These are phyloP conservation scores for Hirtodrosophila alboralis DNA, from an alignment of 2,888 invertebrate species.

Conservation along the genomic window DNA sequence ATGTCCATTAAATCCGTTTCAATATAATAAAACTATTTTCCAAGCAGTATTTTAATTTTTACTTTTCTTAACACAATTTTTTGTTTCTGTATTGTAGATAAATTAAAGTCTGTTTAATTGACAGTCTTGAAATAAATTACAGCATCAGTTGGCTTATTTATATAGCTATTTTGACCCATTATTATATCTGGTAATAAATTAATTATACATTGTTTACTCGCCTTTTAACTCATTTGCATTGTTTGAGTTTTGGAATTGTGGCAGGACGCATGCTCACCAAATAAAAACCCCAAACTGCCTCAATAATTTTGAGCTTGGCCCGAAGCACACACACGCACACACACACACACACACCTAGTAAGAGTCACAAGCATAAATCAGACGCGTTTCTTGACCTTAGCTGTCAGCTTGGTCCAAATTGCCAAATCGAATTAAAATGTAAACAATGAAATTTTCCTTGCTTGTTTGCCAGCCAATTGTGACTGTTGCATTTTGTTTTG, in stretches of 20 bases:
- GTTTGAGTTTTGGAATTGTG: conserved; percentile 1
- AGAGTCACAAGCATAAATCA: conserved; percentile 14
- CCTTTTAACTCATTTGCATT: conserved; percentile 10
- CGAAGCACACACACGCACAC: conserved; percentile 7
- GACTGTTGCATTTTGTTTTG: too few relatives aligned
- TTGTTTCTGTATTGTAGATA: too few relatives aligned
- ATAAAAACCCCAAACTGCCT: conserved; percentile 56
- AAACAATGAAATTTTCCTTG: conserved; percentile 2
- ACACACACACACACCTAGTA: neutral
- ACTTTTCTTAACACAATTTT: neutral
- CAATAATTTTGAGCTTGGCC: conserved; percentile 63
- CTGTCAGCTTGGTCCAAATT: conserved; percentile 18
- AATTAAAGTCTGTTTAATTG: too few relatives aligned
- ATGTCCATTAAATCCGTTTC: too few relatives aligned
- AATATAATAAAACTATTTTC: too few relatives aligned
- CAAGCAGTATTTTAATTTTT: too few relatives aligned
- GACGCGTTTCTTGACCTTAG: conserved; percentile 68
- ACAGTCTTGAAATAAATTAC: neutral
- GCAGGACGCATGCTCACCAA: conserved; percentile 52
- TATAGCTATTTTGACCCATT: conserved; percentile 26
- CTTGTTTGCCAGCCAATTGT: too few relatives aligned
- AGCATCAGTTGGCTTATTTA: neutral
- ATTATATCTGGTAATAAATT: conserved; percentile 4
- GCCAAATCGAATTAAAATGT: neutral
- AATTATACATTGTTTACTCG: conserved; percentile 36